Base-by-base conservation (phyloP, 2,113 vertebrate species). In the Andinoacara biseriatus region DNA sequence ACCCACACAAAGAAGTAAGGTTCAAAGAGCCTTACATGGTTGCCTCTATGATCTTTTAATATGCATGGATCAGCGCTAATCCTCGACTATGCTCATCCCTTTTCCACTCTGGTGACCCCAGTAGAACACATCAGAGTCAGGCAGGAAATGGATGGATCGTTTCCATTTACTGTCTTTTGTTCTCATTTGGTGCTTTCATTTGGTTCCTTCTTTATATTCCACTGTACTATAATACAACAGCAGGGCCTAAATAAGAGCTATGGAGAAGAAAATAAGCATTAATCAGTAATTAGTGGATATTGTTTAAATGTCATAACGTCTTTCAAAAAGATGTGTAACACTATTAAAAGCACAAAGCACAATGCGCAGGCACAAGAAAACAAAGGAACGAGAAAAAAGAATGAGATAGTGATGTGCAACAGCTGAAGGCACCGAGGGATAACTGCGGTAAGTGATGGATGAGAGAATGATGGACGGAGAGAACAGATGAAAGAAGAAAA, bases 21-120 rank as follows among this genome's bases (percentile, higher is more conserved):
- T 82, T 81, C 87, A 74, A 87, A 85, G 65, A 22, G 83, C 83
- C 79, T 79, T 86, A 81, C 58, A 78, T 89, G 79, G 86, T 87
- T 77, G 69, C 76, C 81, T 82, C 84, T 67, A 22, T 88, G 90
- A 90, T 91, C 89, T 92, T 92, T 92, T 94, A 87, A 93, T 94
- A 91, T 92, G 90, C 87, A 86, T 88, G 92, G 89, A 89, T 94
- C 91, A 91, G 77, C 69, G 67, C 87, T 94, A 92, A 94, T 93
- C 90, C 85, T 33, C 58, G 26, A 74, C 84, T 80, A 74, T 43
- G 76, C 49, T 86, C 86, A 87, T 89, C 87, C 88, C 78, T 75
- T 85, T 83, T 92, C 84, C 83, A 86, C 88, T 83, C 72, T 57
- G 65, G 61, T 86, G 89, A 89, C 87, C 86, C 81, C 46, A 69